phyloP scores from a whole-genome alignment of 2,113 vertebrate species.

The Jaculus jaculus region DNA sequence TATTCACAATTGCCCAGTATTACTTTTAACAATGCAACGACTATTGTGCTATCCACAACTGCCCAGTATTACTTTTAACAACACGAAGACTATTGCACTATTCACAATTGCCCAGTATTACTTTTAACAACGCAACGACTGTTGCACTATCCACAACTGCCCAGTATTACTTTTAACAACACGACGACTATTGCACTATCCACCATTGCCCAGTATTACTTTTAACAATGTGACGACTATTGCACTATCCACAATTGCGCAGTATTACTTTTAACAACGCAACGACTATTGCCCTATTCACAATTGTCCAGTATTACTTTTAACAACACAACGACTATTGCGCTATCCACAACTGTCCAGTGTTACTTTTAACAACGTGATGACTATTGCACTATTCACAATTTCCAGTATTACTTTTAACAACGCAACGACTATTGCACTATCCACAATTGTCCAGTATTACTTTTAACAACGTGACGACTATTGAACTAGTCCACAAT shows the following conservation, averaged over 20 bases:
- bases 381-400: background rate
- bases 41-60: background rate
- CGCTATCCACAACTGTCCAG: no score
- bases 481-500: background rate
- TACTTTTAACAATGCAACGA: background rate
- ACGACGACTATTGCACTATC: background rate
- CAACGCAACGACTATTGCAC: background rate
- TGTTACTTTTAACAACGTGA: background rate
- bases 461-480: background rate
- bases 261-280: background rate
- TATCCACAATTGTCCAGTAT: no score
- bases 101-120: no score
- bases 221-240: background rate
- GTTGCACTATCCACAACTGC: background rate
- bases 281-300: background rate
- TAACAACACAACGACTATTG: background rate
- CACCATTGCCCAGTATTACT: background rate
- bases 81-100: background rate
- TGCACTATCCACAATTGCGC: background rate
- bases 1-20: no score
- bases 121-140: background rate
- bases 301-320: background rate
- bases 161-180: background rate
- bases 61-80: background rate
- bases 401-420: background rate